phyloP scores from a whole-genome alignment of 2,888 invertebrate species.

The Drosophila pseudotakahashii region DNA sequence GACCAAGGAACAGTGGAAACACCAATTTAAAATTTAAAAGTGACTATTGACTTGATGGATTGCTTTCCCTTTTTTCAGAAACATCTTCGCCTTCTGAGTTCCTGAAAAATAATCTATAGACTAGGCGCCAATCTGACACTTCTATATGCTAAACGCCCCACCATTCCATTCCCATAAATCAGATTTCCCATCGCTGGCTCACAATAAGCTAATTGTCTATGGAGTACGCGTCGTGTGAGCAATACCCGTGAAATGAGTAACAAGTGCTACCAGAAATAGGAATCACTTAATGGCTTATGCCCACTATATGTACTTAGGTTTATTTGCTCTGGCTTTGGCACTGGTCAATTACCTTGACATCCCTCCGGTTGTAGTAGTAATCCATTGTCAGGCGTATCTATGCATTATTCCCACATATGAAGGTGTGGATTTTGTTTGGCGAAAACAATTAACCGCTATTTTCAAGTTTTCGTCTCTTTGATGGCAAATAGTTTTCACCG shows the following conservation, averaged over 20 bases:
- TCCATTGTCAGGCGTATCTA: conserved; percentile 58
- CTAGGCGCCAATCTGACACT: conserved; percentile 13
- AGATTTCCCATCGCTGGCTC: conserved; percentile 9
- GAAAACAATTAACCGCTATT: conserved; percentile 48
- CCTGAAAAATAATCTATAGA: conserved; percentile 7
- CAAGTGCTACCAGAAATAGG: conserved; percentile 7
- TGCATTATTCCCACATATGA: conserved; percentile 29
- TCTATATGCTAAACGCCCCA: conserved; percentile 1
- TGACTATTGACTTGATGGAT: neutral
- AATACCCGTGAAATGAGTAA: conserved; percentile 20
- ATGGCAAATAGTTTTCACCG: conserved; percentile 59
- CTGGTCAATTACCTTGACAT: conserved; percentile 61
- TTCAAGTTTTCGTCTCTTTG: conserved; percentile 45
- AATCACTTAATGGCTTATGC: conserved; percentile 17
- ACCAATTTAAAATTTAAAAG: too few species aligned
- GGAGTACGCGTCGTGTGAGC: conserved; percentile 26
- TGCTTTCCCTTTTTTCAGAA: conserved; percentile 15
- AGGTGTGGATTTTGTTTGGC: conserved; percentile 23
- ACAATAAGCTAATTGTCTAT: conserved; percentile 19
- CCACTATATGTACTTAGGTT: neutral
- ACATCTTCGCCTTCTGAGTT: conserved; percentile 4
- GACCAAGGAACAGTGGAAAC: neutral
- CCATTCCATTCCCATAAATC: conserved; percentile 33
- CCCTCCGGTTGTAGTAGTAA: conserved; percentile 65
- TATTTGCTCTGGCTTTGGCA: conserved; percentile 19